Conservation (phyloP, 2,113 vertebrate species). For the Alligator sinensis region DNA sequence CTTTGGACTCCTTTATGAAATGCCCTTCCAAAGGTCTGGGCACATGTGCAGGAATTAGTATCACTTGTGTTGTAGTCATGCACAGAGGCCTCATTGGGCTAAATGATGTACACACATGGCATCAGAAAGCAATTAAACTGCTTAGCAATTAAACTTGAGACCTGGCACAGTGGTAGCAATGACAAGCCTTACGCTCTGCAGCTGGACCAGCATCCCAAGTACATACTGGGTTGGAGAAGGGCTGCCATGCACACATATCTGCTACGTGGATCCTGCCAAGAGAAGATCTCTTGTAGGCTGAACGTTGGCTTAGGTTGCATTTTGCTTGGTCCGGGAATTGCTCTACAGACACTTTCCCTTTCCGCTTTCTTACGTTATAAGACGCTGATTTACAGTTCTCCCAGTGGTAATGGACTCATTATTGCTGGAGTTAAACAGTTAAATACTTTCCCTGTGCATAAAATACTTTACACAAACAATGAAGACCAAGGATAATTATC, state of each 20-base stretch:
- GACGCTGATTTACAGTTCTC: not conserved
- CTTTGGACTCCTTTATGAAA: no score
- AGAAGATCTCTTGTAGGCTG: not conserved
- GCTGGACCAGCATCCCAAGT: not conserved
- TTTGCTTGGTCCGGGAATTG: not conserved
- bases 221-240: not conserved
- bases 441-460: not conserved
- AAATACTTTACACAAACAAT: not conserved
- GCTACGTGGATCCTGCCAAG: not conserved
- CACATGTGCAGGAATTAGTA: not conserved
- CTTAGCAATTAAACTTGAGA: not conserved
- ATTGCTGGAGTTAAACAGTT: not conserved
- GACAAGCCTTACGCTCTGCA: not conserved
- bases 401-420: not conserved
- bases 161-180: rapidly evolving
- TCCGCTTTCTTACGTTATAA: not conserved
- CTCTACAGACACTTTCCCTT: not conserved
- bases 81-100: not conserved
- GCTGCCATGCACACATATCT: not conserved
- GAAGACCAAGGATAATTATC: not conserved
- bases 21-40: not conserved
- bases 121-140: not conserved
- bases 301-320: not conserved
- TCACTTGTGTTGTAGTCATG: not conserved
- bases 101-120: not conserved